phyloP scores from a whole-genome alignment of 2,888 invertebrate genomes.

The Pyrrhia umbra region DNA sequence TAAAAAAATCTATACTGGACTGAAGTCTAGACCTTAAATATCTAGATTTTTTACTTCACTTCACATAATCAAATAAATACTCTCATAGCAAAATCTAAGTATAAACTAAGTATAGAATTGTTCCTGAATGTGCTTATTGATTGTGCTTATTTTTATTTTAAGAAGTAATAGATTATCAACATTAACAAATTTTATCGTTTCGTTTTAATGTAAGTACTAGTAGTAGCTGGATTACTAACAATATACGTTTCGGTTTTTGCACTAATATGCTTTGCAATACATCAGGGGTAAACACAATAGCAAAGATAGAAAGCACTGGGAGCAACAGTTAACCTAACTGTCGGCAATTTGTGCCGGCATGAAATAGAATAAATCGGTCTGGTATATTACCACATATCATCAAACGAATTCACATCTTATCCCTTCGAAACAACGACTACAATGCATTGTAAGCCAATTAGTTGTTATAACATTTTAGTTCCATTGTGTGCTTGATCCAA shows the following conservation, averaged over 20 bases:
- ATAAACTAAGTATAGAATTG: too few species aligned
- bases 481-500: conserved; percentile 24
- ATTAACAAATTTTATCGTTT: too few species aligned
- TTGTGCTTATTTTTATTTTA: too few species aligned
- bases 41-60: too few species aligned
- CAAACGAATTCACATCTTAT: conserved; percentile 49
- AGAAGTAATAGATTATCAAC: too few species aligned
- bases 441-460: conserved; percentile 26
- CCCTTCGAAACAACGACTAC: conserved; percentile 9
- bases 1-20: too few species aligned
- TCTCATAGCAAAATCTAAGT: too few species aligned
- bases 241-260: conserved; percentile 65
- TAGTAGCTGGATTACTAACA: too few species aligned
- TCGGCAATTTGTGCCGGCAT: conserved; percentile 83
- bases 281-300: conserved; percentile 80
- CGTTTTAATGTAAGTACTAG: too few species aligned
- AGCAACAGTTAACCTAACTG: conserved; percentile 86
- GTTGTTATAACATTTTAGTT: conserved; percentile 19
- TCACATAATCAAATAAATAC: too few species aligned
- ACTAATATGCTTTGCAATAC: conserved; percentile 75
- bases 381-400: conserved; percentile 55
- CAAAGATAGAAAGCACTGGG: conserved; percentile 80
- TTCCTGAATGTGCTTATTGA: too few species aligned
- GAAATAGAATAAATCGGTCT: conserved; percentile 82
- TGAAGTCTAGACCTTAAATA: too few species aligned